Percentiles rank a stretch among this genome's conserved stretches.
phyloP scores from a whole-genome alignment of 1,140 invertebrate genomes.

The Drosophila lacteicornis region DNA sequence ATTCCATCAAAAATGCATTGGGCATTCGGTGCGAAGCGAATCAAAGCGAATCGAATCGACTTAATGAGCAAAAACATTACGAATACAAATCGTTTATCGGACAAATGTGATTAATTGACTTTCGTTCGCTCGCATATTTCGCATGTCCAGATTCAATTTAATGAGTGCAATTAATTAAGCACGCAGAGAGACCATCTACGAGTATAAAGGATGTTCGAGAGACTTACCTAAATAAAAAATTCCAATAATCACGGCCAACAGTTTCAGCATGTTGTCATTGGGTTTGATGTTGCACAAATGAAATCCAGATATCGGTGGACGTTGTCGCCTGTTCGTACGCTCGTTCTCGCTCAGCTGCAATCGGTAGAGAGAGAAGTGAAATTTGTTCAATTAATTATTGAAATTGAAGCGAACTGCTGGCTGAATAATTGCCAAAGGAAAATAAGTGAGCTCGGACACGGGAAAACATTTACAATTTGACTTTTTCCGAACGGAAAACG shows the following conservation, averaged over 20 bases:
- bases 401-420: conserved; percentile 48
- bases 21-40: conserved; percentile 13
- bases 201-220: conserved; percentile 17
- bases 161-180: conserved; percentile 59
- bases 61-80: conserved; percentile 58
- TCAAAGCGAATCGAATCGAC: conserved; percentile 11
- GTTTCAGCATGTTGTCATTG: conserved; percentile 76
- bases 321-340: conserved; percentile 21
- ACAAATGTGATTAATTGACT: conserved; percentile 66
- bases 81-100: conserved; percentile 52
- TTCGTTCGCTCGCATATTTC: conserved; percentile 34
- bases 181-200: neutral
- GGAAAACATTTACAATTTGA: conserved; percentile 40
- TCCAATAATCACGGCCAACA: conserved; percentile 70
- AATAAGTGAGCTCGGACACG: conserved; percentile 28
- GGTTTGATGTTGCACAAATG: conserved; percentile 55
- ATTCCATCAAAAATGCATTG: conserved; percentile 36
- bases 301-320: conserved; percentile 49
- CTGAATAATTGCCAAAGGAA: conserved; percentile 43
- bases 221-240: conserved; percentile 80
- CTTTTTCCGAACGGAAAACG: conserved; percentile 3
- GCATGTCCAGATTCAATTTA: conserved; percentile 61
- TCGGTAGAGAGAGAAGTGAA: conserved; percentile 15
- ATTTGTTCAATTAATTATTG: conserved; percentile 64
- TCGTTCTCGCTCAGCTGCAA: conserved; percentile 50